Evolutionary conservation across 2,888 invertebrate genomes (phyloP).

Genomic region (Rhingia rostrata): DNA sequence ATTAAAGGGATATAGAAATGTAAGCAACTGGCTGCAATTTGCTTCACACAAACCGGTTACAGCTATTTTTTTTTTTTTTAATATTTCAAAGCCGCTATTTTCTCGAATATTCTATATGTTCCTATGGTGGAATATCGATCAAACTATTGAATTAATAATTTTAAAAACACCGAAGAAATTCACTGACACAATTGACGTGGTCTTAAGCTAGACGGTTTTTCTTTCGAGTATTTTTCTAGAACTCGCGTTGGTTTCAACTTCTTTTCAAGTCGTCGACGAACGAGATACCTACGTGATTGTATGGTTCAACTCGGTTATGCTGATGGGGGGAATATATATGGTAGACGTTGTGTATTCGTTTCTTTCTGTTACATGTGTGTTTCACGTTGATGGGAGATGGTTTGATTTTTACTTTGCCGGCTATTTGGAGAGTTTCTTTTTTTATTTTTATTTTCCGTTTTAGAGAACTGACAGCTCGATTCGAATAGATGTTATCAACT

Average conservation of each 20-base stretch:
- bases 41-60: conserved; percentile 32
- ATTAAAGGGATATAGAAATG: conserved; percentile 38
- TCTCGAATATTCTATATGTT: conserved; percentile 1
- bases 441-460: conserved; percentile 5
- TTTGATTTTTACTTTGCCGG: conserved; percentile 45
- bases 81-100: conserved; percentile 4
- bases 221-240: conserved; percentile 40
- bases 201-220: background rate
- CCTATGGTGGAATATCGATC: conserved; percentile 45
- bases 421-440: conserved; percentile 43
- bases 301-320: conserved; percentile 20
- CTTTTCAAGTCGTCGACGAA: conserved; percentile 26
- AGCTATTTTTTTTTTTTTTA: conserved; percentile 12
- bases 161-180: background rate
- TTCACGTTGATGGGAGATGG: background rate
- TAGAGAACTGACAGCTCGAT: conserved; percentile 1
- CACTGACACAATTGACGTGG: conserved; percentile 14
- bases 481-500: conserved; percentile 14
- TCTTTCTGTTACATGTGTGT: conserved; percentile 36
- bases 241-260: conserved; percentile 27
- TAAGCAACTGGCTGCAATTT: conserved; percentile 4
- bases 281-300: conserved; percentile 53
- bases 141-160: conserved; percentile 31
- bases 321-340: conserved; percentile 22
- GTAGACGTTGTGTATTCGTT: conserved; percentile 39